Percentiles rank a stretch among this genome's conserved stretches.
phyloP scores from a whole-genome alignment of 2,888 invertebrate genomes.

The Pseudanteris insignis region DNA sequence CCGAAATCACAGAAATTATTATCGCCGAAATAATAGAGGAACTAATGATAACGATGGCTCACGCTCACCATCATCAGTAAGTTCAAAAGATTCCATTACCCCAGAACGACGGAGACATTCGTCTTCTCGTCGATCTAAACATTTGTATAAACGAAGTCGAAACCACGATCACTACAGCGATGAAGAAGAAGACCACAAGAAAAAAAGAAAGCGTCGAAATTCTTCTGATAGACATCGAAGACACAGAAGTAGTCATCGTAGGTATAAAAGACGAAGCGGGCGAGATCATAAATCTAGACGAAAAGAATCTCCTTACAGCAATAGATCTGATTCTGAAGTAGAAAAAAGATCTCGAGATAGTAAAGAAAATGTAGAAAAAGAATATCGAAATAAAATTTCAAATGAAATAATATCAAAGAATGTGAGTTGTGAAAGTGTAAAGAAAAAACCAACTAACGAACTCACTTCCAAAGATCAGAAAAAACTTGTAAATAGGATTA shows the following conservation, averaged over 20 bases:
- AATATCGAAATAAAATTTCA: slow-evolving; percentile 2
- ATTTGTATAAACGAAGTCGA: slow-evolving; percentile 39
- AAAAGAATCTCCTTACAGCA: slow-evolving; percentile 18
- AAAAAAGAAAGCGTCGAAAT: slow-evolving; percentile 28
- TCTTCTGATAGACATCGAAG: slow-evolving; percentile 31
- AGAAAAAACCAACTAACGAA: background rate
- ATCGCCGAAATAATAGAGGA: slow-evolving; percentile 20
- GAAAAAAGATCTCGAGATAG: slow-evolving; percentile 21
- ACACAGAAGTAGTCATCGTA: slow-evolving; percentile 12
- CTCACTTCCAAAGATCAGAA: background rate
- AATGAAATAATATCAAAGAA: no score
- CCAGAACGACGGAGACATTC: slow-evolving; percentile 36
- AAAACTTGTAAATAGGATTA: background rate
- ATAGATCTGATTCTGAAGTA: slow-evolving; percentile 21
- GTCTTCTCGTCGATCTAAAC: slow-evolving; percentile 36
- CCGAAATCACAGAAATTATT: slow-evolving; percentile 28
- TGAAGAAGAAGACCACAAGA: slow-evolving; percentile 33
- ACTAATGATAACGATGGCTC: slow-evolving; percentile 29
- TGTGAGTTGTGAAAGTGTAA: background rate
- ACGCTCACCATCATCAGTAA: slow-evolving; percentile 40
- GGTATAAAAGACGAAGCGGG: slow-evolving; percentile 13
- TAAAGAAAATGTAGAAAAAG: slow-evolving; percentile 6
- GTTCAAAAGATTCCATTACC: slow-evolving; percentile 32
- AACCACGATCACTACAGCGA: slow-evolving; percentile 30
- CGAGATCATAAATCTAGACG: slow-evolving; percentile 11